A percentile compares a stretch with the other conserved stretches of the same genome.
Evolutionary conservation across 1,140 invertebrate species (phyloP).

Genomic region (Brachionus rubens): DNA sequence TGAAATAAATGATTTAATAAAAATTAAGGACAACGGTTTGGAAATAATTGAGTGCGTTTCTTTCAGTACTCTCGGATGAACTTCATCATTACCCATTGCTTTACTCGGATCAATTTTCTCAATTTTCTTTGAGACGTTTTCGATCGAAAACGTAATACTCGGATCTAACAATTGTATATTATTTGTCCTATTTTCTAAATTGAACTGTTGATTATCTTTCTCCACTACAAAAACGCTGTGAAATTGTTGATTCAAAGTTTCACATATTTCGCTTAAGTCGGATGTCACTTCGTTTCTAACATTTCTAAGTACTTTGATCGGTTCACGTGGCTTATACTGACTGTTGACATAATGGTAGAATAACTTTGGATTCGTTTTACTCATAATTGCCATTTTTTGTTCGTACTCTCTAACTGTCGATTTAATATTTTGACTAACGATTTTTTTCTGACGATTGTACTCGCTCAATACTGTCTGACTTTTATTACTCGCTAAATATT

Average conservation of each 20-base stretch:
- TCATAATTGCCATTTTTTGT: no score
- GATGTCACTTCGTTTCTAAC: not conserved
- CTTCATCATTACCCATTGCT: not conserved
- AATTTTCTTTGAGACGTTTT: not conserved
- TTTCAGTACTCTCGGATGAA: not conserved
- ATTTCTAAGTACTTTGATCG: not conserved
- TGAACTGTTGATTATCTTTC: not conserved
- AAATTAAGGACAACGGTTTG: conserved; percentile 6
- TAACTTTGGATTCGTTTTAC: not conserved
- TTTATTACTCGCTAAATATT: no score
- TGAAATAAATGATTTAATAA: not conserved
- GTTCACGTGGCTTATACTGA: not conserved
- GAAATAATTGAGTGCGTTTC: not conserved
- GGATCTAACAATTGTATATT: not conserved
- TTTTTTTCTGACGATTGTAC: no score
- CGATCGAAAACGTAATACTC: not conserved
- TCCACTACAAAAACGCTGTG: not conserved
- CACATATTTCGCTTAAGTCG: not conserved
- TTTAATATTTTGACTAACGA: no score
- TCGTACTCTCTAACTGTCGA: no score
- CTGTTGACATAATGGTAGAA: not conserved
- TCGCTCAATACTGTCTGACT: no score
- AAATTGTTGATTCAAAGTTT: not conserved
- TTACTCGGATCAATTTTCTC: not conserved
- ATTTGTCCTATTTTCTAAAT: not conserved